Percentiles rank a stretch among this genome's conserved stretches.
These are phyloP conservation scores for Panagrolaimus sp. DNA, from an alignment of 1,140 invertebrate genomes.

Conservation along the genomic window DNA sequence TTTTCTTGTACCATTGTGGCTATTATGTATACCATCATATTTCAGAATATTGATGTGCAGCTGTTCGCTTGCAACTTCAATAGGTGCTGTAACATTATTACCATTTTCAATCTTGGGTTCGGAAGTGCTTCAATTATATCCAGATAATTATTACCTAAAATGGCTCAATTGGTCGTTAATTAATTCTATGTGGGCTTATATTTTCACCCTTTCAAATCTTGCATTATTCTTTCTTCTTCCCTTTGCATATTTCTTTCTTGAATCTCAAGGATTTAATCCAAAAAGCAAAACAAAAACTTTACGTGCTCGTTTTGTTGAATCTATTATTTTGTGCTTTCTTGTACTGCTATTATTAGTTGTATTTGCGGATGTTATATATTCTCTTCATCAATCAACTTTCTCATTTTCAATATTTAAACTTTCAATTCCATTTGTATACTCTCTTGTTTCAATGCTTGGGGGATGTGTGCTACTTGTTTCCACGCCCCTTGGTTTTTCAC, in stretches of 20 bases:
- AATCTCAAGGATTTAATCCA: constrained; percentile 76
- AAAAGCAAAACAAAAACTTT: constrained; percentile 35
- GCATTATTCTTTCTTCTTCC: constrained; percentile 89
- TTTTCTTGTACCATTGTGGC: constrained; percentile 15
- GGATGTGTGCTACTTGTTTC: constrained; percentile 40
- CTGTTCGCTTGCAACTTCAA: constrained; percentile 45
- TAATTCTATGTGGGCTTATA: constrained; percentile 93
- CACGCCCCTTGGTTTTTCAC: constrained; percentile 52
- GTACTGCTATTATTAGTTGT: constrained; percentile 71
- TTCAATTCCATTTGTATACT: constrained; percentile 54
- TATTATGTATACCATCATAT: neutral
- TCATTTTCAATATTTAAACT: constrained; percentile 27
- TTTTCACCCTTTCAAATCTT: constrained; percentile 92
- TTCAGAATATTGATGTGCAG: constrained; percentile 56
- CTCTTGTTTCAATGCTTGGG: constrained; percentile 54
- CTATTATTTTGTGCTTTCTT: constrained; percentile 62
- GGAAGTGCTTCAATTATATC: constrained; percentile 76
- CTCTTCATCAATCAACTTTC: constrained; percentile 62
- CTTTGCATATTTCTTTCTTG: constrained; percentile 94
- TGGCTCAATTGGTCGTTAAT: constrained; percentile 99
- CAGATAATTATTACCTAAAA: constrained; percentile 87
- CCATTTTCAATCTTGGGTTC: constrained; percentile 94
- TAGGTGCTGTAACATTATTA: constrained; percentile 64
- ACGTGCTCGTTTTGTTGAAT: constrained; percentile 64
- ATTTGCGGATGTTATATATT: constrained; percentile 75